Conservation (phyloP, 2,888 invertebrate genomes). For the Dasypolia templi region DNA sequence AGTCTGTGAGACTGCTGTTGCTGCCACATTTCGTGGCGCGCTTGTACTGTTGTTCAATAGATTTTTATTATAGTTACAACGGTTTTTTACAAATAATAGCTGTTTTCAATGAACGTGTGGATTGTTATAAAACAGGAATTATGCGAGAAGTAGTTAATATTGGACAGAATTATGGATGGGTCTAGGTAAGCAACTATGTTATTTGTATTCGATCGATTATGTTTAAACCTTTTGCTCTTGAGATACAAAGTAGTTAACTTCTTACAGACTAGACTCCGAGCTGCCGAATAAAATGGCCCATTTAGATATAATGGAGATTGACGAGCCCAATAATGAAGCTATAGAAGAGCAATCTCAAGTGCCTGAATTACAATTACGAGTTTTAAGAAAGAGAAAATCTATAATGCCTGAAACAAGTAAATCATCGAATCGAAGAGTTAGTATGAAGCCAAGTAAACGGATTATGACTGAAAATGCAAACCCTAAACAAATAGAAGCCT, state of each 20-base stretch:
- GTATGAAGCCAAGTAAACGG: constrained; percentile 87
- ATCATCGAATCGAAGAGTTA: constrained; percentile 86
- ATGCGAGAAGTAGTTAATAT: constrained; percentile 34
- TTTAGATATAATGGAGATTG: constrained; percentile 86
- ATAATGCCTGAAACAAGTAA: constrained; percentile 79
- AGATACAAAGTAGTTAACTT: constrained; percentile 12
- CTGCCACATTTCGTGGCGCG: constrained; percentile 34
- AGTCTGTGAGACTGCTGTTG: too few species aligned
- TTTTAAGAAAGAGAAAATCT: constrained; percentile 84
- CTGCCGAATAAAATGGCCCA: constrained; percentile 87
- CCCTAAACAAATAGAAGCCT: constrained; percentile 87
- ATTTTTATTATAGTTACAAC: constrained; percentile 31
- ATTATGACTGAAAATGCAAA: constrained; percentile 81
- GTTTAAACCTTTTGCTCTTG: constrained; percentile 8
- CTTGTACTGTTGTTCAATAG: constrained; percentile 33
- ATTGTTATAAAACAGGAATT: constrained; percentile 1
- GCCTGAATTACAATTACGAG: constrained; percentile 75
- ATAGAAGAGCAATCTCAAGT: constrained; percentile 66
- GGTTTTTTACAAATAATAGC: constrained; percentile 30
- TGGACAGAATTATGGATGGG: constrained; percentile 71
- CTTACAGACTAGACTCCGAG: constrained; percentile 82
- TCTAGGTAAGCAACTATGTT: constrained; percentile 71
- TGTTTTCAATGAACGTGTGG: constrained; percentile 17
- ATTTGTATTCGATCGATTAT: constrained; percentile 1
- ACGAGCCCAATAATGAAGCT: constrained; percentile 68